Evolutionary conservation across 2,113 vertebrate species (phyloP).

Genomic region (Ascaphus truei): DNA sequence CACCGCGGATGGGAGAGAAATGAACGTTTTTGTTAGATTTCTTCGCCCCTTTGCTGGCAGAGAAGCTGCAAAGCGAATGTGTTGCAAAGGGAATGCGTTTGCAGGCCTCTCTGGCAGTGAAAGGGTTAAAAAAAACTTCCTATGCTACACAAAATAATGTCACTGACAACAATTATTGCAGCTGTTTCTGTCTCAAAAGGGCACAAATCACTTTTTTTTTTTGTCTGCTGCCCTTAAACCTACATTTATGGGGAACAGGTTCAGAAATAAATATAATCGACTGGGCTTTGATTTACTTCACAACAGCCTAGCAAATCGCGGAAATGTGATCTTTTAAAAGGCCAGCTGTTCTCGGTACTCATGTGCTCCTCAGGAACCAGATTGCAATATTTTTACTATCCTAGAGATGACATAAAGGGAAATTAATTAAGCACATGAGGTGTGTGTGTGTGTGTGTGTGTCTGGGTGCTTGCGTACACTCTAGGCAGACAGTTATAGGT

Average conservation of each 20-base stretch:
- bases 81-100: too few species aligned
- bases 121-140: constrained; percentile 2
- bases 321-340: constrained; percentile 17
- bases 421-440: neutral
- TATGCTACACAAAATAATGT: neutral
- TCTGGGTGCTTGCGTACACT: neutral
- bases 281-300: neutral
- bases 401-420: neutral
- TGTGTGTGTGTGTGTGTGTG: too few species aligned
- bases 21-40: too few species aligned
- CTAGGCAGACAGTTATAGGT: too few species aligned
- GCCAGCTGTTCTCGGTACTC: neutral
- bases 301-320: constrained; percentile 13
- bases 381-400: neutral
- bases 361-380: neutral
- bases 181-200: neutral
- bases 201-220: neutral
- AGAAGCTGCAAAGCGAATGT: neutral
- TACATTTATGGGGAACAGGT: neutral
- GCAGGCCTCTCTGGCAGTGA: neutral
- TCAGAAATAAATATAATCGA: neutral
- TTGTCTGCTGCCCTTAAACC: neutral
- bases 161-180: neutral
- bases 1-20: neutral
- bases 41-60: neutral